Conservation (phyloP, 1,140 invertebrate genomes). For the Zelostemma sp. region DNA sequence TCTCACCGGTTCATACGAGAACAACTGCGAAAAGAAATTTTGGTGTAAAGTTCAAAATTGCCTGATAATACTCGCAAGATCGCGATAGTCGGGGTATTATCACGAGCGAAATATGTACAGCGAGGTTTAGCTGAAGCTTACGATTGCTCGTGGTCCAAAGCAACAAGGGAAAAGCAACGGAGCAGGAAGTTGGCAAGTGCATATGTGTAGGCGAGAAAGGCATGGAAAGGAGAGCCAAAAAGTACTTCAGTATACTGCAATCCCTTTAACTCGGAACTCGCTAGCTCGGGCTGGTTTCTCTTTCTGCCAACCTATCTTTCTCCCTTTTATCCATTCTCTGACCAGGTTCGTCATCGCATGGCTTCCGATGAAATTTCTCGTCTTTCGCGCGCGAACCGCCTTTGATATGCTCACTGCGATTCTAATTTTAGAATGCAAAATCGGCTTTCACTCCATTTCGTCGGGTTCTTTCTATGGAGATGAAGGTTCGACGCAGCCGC, state of each 20-base stretch:
- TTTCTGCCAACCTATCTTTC: slow-evolving; percentile 12
- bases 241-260: slow-evolving; percentile 65
- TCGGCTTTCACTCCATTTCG: slow-evolving; percentile 15
- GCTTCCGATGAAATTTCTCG: slow-evolving; percentile 64
- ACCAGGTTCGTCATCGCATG: slow-evolving; percentile 39
- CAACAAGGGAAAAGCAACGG: slow-evolving; percentile 42
- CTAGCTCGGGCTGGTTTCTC: slow-evolving; percentile 55
- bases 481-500: neutral
- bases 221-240: slow-evolving; percentile 44
- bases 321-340: slow-evolving; percentile 29
- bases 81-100: slow-evolving; percentile 10
- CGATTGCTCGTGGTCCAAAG: slow-evolving; percentile 50
- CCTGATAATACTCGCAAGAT: neutral
- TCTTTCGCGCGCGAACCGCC: slow-evolving; percentile 52
- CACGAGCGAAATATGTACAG: slow-evolving; percentile 44
- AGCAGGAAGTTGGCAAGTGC: slow-evolving; percentile 19
- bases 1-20: too few relatives aligned
- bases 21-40: too few relatives aligned
- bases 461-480: neutral
- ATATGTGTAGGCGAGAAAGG: slow-evolving; percentile 17
- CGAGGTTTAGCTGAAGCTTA: slow-evolving; percentile 45
- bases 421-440: slow-evolving; percentile 53
- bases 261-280: slow-evolving; percentile 61
- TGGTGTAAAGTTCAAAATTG: slow-evolving; percentile 20
- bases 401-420: slow-evolving; percentile 54